Conservation (phyloP, 1,140 invertebrate genomes). For the Lordiphosa collinella region DNA sequence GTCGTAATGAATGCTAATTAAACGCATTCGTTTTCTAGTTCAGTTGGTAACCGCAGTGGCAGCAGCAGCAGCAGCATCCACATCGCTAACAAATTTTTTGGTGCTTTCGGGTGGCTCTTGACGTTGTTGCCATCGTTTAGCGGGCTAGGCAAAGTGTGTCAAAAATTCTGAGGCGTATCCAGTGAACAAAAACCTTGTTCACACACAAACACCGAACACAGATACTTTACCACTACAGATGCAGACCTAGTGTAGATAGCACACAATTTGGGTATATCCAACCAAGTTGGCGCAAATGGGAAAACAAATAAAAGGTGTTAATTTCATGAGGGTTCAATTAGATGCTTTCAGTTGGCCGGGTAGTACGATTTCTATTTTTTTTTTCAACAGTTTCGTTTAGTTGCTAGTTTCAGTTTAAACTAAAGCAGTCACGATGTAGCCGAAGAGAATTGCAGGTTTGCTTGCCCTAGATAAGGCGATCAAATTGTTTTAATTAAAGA, state of each 20-base stretch:
- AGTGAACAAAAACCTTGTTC: slow-evolving; percentile 30
- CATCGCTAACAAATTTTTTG: slow-evolving; percentile 20
- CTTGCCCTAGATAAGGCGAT: not conserved
- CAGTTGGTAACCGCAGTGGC: slow-evolving; percentile 47
- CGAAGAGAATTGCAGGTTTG: not conserved
- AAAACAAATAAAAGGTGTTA: slow-evolving; percentile 76
- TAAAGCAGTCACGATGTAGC: not conserved
- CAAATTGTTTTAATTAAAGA: no score
- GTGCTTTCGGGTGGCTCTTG: no score
- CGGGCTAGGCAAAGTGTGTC: slow-evolving; percentile 58
- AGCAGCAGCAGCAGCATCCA: slow-evolving; percentile 44
- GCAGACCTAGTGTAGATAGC: slow-evolving; percentile 28
- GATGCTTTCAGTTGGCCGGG: slow-evolving; percentile 28
- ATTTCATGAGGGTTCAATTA: slow-evolving; percentile 79
- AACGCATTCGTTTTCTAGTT: slow-evolving; percentile 78
- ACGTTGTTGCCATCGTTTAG: slow-evolving; percentile 27
- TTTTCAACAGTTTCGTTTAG: not conserved
- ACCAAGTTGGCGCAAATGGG: slow-evolving; percentile 56
- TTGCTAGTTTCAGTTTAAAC: slow-evolving; percentile 11
- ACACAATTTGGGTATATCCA: slow-evolving; percentile 58
- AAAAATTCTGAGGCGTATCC: slow-evolving; percentile 70
- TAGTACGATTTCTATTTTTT: slow-evolving; percentile 57
- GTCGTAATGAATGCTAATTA: slow-evolving; percentile 79
- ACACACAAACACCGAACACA: slow-evolving; percentile 32
- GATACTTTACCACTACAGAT: slow-evolving; percentile 23